phyloP scores from a whole-genome alignment of 1,140 invertebrate genomes.

The Venturia canescens region DNA sequence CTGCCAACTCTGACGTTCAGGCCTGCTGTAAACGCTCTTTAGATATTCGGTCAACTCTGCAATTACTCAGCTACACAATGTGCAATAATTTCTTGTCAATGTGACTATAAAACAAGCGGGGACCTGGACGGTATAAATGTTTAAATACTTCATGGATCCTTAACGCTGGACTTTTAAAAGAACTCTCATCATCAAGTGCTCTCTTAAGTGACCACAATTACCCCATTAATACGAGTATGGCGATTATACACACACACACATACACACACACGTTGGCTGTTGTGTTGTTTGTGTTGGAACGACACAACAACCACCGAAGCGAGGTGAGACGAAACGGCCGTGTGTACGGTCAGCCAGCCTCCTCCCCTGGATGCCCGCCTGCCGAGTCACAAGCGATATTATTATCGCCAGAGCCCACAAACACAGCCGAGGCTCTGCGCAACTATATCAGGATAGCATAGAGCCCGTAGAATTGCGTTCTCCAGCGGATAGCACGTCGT shows the following conservation, averaged over 20 bases:
- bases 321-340: constrained; percentile 64
- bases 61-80: too few species aligned
- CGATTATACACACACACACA: background rate
- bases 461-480: constrained; percentile 4
- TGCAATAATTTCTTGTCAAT: background rate
- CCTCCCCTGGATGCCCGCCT: constrained; percentile 21
- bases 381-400: constrained; percentile 10
- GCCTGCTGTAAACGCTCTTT: too few species aligned
- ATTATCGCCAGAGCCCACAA: background rate
- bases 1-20: too few species aligned
- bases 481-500: constrained; percentile 22
- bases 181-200: background rate
- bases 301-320: constrained; percentile 70
- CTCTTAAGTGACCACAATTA: background rate
- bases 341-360: constrained; percentile 31
- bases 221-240: background rate
- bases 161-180: too few species aligned
- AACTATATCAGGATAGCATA: constrained; percentile 22
- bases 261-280: background rate
- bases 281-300: constrained; percentile 47
- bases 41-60: too few species aligned
- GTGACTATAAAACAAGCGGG: background rate
- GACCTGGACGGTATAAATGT: too few species aligned
- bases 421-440: background rate
- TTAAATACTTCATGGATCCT: too few species aligned